Percentiles rank a stretch among this genome's conserved stretches.
Conservation (phyloP, 2,888 invertebrate species). For the Nephrotoma flavescens region DNA sequence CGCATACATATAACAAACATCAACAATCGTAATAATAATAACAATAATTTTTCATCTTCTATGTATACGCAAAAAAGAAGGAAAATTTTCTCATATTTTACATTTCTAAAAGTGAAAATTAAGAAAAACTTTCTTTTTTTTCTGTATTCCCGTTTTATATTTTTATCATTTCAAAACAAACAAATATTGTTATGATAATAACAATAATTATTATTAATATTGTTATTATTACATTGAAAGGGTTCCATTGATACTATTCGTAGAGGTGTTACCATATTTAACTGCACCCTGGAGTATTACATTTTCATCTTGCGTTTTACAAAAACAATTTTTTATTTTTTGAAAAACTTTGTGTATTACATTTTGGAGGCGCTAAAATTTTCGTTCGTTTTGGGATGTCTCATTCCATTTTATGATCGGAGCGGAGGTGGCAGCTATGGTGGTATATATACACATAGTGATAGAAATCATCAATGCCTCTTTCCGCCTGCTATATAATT, state of each 20-base stretch:
- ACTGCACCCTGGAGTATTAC: not conserved
- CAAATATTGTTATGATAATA: not conserved
- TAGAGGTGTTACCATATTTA: constrained; percentile 3
- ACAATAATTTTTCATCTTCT: not conserved
- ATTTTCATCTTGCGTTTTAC: not conserved
- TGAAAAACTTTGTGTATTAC: not conserved
- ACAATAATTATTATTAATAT: not conserved
- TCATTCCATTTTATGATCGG: not conserved
- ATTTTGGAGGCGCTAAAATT: not conserved
- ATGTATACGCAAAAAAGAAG: not conserved
- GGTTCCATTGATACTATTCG: not conserved
- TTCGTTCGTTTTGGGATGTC: not conserved
- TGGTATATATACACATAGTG: not conserved
- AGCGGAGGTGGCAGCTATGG: not conserved
- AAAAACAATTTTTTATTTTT: not conserved
- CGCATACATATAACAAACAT: not conserved
- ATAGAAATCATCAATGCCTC: no score
- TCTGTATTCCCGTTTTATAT: not conserved
- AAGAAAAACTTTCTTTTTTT: not conserved
- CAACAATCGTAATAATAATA: not conserved
- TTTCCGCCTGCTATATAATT: not conserved
- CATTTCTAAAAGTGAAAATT: not conserved
- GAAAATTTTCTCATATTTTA: not conserved
- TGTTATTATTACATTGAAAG: constrained; percentile 2
- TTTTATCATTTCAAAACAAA: not conserved